Conservation (phyloP, 2,113 vertebrate species). For the Corythoichthys intestinalis region DNA sequence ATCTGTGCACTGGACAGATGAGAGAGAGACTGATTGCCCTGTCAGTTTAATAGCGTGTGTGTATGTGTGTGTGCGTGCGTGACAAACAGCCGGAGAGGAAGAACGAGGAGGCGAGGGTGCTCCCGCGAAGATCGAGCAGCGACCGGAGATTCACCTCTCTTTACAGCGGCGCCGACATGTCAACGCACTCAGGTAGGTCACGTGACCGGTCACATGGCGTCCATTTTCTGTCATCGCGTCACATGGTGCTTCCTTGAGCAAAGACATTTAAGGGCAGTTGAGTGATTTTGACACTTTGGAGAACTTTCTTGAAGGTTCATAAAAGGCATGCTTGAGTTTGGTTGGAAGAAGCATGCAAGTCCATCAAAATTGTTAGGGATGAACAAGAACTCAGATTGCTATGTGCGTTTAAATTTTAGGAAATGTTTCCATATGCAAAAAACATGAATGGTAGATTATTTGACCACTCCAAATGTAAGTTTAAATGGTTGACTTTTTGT, state of each 20-base stretch:
- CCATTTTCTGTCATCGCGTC: background rate
- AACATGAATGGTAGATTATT: too few relatives aligned
- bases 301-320: background rate
- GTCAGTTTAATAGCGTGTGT: conserved; percentile 41
- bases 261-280: background rate
- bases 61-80: conserved; percentile 30
- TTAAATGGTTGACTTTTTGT: too few relatives aligned
- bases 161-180: conserved; percentile 55
- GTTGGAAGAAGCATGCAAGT: background rate
- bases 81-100: conserved; percentile 38
- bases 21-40: conserved; percentile 31
- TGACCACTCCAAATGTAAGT: too few relatives aligned
- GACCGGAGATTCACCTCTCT: conserved; percentile 48
- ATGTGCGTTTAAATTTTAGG: background rate
- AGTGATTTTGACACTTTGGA: background rate
- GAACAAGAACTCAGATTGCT: background rate
- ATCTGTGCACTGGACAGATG: conserved; percentile 60
- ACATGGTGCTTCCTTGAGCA: background rate
- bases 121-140: conserved; percentile 52
- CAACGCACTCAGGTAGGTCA: conserved; percentile 65
- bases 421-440: too few relatives aligned
- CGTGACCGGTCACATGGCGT: conserved; percentile 11
- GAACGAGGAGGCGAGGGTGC: conserved; percentile 56
- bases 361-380: background rate
- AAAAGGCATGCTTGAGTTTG: background rate